Conservation (phyloP, 2,888 invertebrate genomes). For the Tiphia femorata region DNA sequence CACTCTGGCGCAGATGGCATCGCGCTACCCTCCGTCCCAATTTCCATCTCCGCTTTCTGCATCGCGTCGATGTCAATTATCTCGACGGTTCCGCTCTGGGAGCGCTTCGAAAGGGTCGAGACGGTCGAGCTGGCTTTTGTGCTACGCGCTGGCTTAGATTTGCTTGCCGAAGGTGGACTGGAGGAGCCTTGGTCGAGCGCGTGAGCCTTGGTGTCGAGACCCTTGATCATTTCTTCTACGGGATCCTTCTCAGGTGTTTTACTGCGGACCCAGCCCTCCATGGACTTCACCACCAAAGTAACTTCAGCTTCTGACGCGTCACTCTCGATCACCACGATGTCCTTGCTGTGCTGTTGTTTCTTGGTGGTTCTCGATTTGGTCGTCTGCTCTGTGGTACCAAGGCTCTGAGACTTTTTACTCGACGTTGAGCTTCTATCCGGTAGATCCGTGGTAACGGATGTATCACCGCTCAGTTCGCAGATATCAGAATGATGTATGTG, state of each 20-base stretch:
- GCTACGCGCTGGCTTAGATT: not conserved
- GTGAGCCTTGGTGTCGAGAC: slow-evolving; percentile 24
- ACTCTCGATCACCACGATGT: slow-evolving; percentile 52
- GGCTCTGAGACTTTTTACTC: slow-evolving; percentile 14
- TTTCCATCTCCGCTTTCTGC: slow-evolving; percentile 53
- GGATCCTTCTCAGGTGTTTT: slow-evolving; percentile 41
- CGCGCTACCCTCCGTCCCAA: slow-evolving; percentile 15
- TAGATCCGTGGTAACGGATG: not conserved
- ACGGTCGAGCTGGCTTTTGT: slow-evolving; percentile 2
- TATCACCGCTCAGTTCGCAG: slow-evolving; percentile 19
- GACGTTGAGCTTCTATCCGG: not conserved
- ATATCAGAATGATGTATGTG: slow-evolving; percentile 57
- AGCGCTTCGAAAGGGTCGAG: slow-evolving; percentile 12
- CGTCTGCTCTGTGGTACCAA: slow-evolving; percentile 12
- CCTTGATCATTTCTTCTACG: slow-evolving; percentile 34
- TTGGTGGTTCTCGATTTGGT: slow-evolving; percentile 29
- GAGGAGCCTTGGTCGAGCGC: too few relatives aligned
- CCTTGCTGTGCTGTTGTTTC: slow-evolving; percentile 49
- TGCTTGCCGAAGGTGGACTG: slow-evolving; percentile 23
- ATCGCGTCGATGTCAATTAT: slow-evolving; percentile 62
- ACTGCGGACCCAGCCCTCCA: slow-evolving; percentile 37
- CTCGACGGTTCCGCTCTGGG: slow-evolving; percentile 45
- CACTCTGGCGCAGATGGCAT: slow-evolving; percentile 43
- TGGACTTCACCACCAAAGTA: slow-evolving; percentile 47
- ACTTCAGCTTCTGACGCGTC: slow-evolving; percentile 43